Conservation (phyloP, 2,797 vertebrate genomes). For the Lates japonicus region DNA sequence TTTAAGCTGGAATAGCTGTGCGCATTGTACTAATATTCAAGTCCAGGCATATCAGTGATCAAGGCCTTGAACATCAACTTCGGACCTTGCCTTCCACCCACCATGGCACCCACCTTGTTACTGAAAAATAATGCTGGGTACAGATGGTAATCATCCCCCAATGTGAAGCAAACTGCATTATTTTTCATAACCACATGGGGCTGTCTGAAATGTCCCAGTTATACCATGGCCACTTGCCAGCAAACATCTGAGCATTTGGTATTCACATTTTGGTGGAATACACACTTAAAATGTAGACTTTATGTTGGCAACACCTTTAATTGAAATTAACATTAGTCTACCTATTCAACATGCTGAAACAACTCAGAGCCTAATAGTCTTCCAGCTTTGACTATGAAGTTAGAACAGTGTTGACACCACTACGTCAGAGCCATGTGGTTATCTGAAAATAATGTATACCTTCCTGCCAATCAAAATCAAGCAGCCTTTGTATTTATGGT, state of each 20-base stretch:
- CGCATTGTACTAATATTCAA: not conserved
- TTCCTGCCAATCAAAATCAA: not conserved
- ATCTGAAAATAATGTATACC: constrained; percentile 13
- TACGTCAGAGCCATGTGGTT: not conserved
- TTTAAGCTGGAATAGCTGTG: not conserved
- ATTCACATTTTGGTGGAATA: constrained; percentile 10
- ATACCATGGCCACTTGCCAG: not conserved
- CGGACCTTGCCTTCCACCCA: not conserved
- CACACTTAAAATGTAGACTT: constrained; percentile 38
- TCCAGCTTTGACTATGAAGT: constrained; percentile 8
- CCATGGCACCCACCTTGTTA: not conserved
- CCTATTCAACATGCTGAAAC: not conserved
- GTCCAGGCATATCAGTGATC: not conserved
- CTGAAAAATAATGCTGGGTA: constrained; percentile 1
- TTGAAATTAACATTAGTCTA: constrained; percentile 17
- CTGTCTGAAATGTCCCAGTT: not conserved
- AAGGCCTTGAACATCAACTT: not conserved
- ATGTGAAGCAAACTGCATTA: not conserved
- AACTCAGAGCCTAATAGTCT: not conserved
- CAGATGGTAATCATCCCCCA: not conserved
- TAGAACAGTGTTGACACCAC: not conserved
- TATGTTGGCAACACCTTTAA: constrained; percentile 44
- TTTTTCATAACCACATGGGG: not conserved
- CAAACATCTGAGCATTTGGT: not conserved
- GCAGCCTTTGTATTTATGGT: not conserved